Percentiles rank a stretch among this genome's conserved stretches.
phyloP scores from a whole-genome alignment of 2,113 vertebrate species.

The Sturnira hondurensis region DNA sequence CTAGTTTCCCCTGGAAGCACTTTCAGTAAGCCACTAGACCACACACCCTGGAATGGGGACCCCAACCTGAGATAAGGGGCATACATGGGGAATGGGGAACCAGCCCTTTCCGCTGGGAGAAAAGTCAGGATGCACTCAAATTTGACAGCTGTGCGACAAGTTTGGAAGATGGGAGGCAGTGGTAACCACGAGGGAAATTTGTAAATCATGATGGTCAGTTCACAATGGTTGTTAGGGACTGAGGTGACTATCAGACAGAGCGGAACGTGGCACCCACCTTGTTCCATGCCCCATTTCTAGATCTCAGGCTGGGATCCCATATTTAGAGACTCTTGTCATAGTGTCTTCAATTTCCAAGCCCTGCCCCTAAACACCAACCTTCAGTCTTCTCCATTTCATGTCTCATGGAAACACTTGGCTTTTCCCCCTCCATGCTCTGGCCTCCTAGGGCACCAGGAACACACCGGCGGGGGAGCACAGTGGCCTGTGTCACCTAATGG shows the following conservation, averaged over 20 bases:
- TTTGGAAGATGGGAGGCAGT: too few relatives aligned
- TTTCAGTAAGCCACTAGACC: neutral
- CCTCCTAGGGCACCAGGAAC: neutral
- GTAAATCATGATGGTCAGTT: neutral
- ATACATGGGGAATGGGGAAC: neutral
- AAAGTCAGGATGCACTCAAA: neutral
- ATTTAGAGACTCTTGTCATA: neutral
- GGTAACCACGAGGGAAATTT: too few relatives aligned
- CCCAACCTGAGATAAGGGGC: neutral
- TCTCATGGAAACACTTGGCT: neutral
- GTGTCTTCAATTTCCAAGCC: neutral
- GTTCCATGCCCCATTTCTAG: neutral
- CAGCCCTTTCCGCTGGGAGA: neutral
- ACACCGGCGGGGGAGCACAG: neutral
- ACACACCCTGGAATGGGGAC: neutral
- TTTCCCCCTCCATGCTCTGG: neutral
- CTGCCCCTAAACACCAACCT: neutral
- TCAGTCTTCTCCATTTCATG: neutral
- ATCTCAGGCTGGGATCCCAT: neutral
- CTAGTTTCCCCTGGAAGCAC: neutral
- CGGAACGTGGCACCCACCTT: neutral
- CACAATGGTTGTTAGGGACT: neutral
- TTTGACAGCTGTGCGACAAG: neutral
- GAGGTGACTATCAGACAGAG: neutral
- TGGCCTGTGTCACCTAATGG: neutral